phyloP scores from a whole-genome alignment of 1,140 invertebrate species.

The Hesperophylax magnus region DNA sequence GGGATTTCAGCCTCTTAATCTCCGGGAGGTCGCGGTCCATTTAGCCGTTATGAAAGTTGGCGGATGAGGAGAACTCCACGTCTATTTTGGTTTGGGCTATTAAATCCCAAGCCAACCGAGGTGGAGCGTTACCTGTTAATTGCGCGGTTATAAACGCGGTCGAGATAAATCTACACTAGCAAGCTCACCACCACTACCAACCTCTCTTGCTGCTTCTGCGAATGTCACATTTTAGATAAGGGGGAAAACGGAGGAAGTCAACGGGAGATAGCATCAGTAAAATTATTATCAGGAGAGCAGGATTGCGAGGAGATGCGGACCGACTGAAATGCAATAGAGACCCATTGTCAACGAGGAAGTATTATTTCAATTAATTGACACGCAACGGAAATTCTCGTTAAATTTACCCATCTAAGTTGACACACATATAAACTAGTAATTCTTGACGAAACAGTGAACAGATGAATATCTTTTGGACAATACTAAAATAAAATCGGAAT shows the following conservation, averaged over 20 bases:
- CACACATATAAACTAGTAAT: too few species aligned
- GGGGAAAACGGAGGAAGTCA: constrained; percentile 24
- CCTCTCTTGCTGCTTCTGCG: not conserved
- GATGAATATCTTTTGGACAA: too few species aligned
- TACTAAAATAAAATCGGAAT: too few species aligned
- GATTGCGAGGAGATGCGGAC: not conserved
- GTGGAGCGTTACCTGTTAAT: constrained; percentile 55
- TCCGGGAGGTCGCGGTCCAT: constrained; percentile 39
- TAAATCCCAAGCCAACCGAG: constrained; percentile 40
- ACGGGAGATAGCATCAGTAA: constrained; percentile 21
- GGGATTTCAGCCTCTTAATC: constrained; percentile 28
- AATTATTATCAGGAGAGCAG: constrained; percentile 16
- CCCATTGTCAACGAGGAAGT: not conserved
- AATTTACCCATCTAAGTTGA: not conserved
- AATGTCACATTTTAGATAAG: constrained; percentile 55
- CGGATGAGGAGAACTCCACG: constrained; percentile 16
- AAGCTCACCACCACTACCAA: too few species aligned
- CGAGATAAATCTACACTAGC: constrained; percentile 45
- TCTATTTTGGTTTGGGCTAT: constrained; percentile 31
- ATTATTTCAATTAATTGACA: not conserved
- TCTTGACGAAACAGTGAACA: too few species aligned
- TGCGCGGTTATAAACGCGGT: constrained; percentile 42
- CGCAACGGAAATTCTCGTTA: not conserved
- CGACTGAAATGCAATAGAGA: constrained; percentile 1
- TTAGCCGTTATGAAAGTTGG: constrained; percentile 52